phyloP scores from a whole-genome alignment of 2,797 vertebrate genomes.

The Cossypha heuglini region DNA sequence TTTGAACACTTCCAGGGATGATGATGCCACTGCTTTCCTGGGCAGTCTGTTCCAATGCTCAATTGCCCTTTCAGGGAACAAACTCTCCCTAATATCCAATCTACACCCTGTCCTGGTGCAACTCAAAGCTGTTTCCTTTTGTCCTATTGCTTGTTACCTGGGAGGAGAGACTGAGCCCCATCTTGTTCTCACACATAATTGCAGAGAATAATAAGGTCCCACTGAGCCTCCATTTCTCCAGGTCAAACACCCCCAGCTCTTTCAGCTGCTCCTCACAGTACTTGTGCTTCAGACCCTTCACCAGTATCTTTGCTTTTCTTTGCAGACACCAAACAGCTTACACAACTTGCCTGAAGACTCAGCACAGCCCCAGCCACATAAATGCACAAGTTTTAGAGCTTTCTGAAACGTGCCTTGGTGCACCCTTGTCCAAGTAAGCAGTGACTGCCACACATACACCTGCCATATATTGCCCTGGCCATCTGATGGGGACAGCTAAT shows the following conservation, averaged over 20 bases:
- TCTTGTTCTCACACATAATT: accelerated
- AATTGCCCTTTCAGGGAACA: background rate
- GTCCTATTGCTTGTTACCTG: background rate
- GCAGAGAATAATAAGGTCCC: background rate
- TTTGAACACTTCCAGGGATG: background rate
- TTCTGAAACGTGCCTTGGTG: background rate
- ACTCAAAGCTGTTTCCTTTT: background rate
- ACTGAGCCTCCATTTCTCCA: background rate
- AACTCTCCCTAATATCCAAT: background rate
- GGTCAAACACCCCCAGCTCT: background rate
- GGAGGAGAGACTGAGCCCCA: background rate
- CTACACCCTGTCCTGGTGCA: background rate
- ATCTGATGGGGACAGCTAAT: background rate
- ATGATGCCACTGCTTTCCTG: background rate
- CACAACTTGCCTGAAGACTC: background rate
- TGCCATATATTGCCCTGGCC: background rate
- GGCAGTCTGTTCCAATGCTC: background rate
- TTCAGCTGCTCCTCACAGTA: background rate
- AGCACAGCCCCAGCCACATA: background rate
- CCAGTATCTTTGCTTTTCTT: background rate
- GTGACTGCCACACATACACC: accelerated
- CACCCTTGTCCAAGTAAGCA: background rate
- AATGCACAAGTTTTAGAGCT: background rate
- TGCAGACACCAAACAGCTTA: background rate
- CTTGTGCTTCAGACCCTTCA: background rate